Evolutionary conservation across 2,888 invertebrate species (phyloP).

Genomic region (Scaptomyza reducta): DNA sequence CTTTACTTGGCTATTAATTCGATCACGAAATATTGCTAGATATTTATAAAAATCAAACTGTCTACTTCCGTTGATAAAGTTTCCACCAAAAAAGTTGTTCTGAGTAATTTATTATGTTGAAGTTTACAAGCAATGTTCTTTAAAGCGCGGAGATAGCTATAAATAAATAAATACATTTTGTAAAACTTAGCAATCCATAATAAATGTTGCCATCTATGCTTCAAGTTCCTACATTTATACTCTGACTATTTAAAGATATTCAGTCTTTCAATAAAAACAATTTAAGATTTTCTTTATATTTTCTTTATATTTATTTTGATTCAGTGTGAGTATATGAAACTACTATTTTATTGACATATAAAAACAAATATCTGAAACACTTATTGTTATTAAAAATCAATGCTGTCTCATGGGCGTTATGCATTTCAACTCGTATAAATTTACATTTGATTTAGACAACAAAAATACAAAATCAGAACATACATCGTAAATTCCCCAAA

Average conservation of each 20-base stretch:
- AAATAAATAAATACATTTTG: no score
- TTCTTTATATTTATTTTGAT: not conserved
- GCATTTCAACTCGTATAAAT: conserved; percentile 20
- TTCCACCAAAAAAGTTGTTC: not conserved
- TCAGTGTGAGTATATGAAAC: not conserved
- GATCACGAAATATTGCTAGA: conserved; percentile 25
- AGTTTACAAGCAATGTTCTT: not conserved
- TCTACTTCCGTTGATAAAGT: not conserved
- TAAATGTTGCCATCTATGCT: not conserved
- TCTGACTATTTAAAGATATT: not conserved
- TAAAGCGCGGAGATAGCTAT: no score
- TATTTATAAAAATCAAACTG: conserved; percentile 19
- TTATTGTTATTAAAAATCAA: not conserved
- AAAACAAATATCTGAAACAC: not conserved
- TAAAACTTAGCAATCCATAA: not conserved
- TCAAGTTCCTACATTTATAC: no score
- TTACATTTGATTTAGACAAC: conserved; percentile 19
- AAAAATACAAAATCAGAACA: conserved; percentile 26
- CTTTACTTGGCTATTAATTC: conserved; percentile 27
- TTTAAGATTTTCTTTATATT: not conserved
- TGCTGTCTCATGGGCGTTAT: not conserved
- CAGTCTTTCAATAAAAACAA: not conserved
- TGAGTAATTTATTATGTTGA: not conserved
- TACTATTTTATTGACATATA: not conserved
- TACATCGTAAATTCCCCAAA: conserved; percentile 35